phyloP scores from a whole-genome alignment of 2,797 vertebrate species.

The Tapirus indicus region DNA sequence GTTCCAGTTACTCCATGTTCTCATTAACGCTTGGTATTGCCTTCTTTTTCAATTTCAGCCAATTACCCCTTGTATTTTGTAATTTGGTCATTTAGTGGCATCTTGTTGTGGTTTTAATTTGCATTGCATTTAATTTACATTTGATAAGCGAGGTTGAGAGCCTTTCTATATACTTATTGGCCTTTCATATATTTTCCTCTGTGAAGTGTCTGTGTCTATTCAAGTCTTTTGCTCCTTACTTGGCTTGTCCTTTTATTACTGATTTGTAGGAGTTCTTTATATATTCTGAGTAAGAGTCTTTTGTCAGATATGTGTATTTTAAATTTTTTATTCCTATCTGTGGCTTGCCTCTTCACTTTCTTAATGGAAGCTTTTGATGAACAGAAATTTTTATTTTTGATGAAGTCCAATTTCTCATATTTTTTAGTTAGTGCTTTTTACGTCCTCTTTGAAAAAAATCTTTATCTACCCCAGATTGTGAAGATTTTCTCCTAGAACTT shows the following conservation, averaged over 20 bases:
- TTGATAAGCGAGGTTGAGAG: not conserved
- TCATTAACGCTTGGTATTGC: not conserved
- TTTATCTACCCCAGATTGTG: not conserved
- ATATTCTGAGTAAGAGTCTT: not conserved
- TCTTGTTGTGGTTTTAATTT: not conserved
- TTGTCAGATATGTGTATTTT: not conserved
- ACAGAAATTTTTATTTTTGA: slow-evolving; percentile 5
- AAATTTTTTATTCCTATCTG: not conserved
- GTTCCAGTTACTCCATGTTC: not conserved
- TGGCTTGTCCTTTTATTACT: not conserved
- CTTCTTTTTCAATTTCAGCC: not conserved
- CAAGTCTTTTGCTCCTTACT: not conserved
- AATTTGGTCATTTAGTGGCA: not conserved
- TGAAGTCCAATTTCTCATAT: not conserved
- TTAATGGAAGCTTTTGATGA: not conserved
- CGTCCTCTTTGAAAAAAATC: not conserved
- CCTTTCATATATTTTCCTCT: not conserved
- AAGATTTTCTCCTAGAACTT: not conserved
- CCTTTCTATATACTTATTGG: not conserved
- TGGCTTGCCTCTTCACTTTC: not conserved
- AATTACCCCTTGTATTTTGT: not conserved
- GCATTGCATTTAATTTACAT: not conserved
- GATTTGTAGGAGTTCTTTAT: not conserved
- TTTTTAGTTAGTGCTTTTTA: not conserved
- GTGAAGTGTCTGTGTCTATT: not conserved